Base-by-base conservation (phyloP, 2,797 vertebrate genomes). In the Xerus rutilus region DNA sequence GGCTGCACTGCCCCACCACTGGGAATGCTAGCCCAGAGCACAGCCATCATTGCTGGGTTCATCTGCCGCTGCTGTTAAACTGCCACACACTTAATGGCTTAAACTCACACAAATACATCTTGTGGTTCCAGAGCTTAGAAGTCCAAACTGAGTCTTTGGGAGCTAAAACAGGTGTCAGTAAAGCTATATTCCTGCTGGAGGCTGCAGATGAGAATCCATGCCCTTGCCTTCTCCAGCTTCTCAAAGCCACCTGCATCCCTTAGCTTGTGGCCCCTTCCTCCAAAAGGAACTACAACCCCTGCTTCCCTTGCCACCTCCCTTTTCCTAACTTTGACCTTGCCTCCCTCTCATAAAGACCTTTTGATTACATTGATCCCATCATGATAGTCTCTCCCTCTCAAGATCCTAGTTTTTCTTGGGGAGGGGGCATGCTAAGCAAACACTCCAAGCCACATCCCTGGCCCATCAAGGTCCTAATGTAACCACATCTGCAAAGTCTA, bases 31-130 rank as follows among this genome's bases (percentile, higher is more conserved):
- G 14, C 43, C 69, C 35, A 20, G 28, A 70, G 72, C 39, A 45
- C 73, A 4, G 64, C 0, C 2, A 17, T 62, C 43, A 49, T 86
- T 45, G 43, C n/a, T 5, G 0, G 20, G 0, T n/a, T 23, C 13
- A 18, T 20, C 35, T 23, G 28, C 10, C 14, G 17, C 49, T 54
- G 21, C 73, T 32, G 2, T n/a, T 73, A 87, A 65, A 52, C 14
- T 1, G 28, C 23, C 7, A 17, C 45, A 21, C n/a, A 79, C 39
- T 15, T 59, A 3, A 25, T 35, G 25, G 52, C 39, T 87, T 57
- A 25, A 74, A 12, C 49, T 69, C 43, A 32, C 47, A 23, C 57
- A 86, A 43, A 65, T 39, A 13, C 1, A 21, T 65, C 57, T 76
- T 23, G 28, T 28, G 10, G 32, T 90, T 47, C 21, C 64, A 25